phyloP scores from a whole-genome alignment of 53 echinoderm and acorn worm species.

The Luidia sarsii region DNA sequence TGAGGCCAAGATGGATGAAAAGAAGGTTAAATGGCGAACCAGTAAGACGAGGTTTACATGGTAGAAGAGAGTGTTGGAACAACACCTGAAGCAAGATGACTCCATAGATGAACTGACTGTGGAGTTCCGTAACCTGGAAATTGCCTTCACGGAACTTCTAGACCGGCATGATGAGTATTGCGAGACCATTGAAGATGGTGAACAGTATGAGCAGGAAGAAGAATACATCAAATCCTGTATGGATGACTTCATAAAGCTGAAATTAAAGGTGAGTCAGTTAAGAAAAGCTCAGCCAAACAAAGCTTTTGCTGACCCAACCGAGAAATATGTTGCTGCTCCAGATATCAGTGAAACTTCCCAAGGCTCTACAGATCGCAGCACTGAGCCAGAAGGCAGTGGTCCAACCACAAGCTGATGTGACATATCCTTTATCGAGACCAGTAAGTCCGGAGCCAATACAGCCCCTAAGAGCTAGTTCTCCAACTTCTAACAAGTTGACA shows the following conservation, averaged over 20 bases:
- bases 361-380: too few relatives aligned
- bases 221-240: too few relatives aligned
- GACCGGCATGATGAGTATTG: slow-evolving; percentile 61
- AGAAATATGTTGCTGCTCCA: background rate
- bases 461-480: too few relatives aligned
- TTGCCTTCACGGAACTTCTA: slow-evolving; percentile 24
- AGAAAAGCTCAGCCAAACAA: too few relatives aligned
- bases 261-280: too few relatives aligned
- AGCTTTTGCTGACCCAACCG: background rate
- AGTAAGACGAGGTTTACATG: slow-evolving; percentile 58
- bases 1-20: slow-evolving; percentile 47
- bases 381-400: too few relatives aligned
- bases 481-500: too few relatives aligned
- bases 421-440: too few relatives aligned
- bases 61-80: slow-evolving; percentile 32
- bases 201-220: slow-evolving; percentile 48
- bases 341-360: too few relatives aligned
- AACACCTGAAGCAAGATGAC: slow-evolving; percentile 37
- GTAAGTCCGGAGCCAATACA: too few relatives aligned
- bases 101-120: slow-evolving; percentile 41
- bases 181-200: slow-evolving; percentile 26
- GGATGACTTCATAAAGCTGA: too few relatives aligned
- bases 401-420: too few relatives aligned
- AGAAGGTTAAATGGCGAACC: slow-evolving; percentile 45
- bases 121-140: slow-evolving; percentile 42